Conservation (phyloP, 1,140 invertebrate species). For the Galleria mellonella region DNA sequence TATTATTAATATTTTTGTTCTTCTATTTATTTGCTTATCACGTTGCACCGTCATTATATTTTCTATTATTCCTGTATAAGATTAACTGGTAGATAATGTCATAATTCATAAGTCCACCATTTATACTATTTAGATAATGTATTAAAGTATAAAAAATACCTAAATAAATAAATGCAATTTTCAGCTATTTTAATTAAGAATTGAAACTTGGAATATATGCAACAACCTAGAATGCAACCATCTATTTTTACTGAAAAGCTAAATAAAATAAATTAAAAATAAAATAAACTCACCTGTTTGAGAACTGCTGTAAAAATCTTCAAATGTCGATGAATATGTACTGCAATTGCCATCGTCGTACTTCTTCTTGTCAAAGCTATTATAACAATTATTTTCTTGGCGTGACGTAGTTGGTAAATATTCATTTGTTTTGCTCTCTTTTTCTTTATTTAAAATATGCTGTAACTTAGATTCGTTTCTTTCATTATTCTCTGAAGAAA, state of each 20-base stretch:
- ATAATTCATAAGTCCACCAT: too few species aligned
- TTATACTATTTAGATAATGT: too few species aligned
- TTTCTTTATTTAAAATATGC: slow-evolving; percentile 7
- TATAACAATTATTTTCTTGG: slow-evolving; percentile 17
- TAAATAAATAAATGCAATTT: too few species aligned
- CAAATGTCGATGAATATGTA: slow-evolving; percentile 10
- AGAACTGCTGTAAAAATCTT: slow-evolving; percentile 9
- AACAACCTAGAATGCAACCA: too few species aligned
- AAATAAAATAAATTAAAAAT: neutral
- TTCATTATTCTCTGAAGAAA: neutral
- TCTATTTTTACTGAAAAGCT: slow-evolving; percentile 15
- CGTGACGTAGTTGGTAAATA: slow-evolving; percentile 8
- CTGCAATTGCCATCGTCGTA: slow-evolving; percentile 10
- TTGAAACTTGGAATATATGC: too few species aligned
- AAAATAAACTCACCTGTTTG: slow-evolving; percentile 21
- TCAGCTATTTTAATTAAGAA: too few species aligned
- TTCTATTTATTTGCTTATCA: too few species aligned
- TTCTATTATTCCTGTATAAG: too few species aligned
- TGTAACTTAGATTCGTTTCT: slow-evolving; percentile 5
- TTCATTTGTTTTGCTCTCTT: slow-evolving; percentile 9
- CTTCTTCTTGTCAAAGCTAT: slow-evolving; percentile 9
- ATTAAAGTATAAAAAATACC: too few species aligned
- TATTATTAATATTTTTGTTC: too few species aligned
- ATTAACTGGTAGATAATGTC: too few species aligned
- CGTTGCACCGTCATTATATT: too few species aligned